Percentiles rank a stretch among this genome's conserved stretches.
These are phyloP conservation scores for Spea bombifrons DNA, from an alignment of 2,113 vertebrate species.

Conservation along the genomic window DNA sequence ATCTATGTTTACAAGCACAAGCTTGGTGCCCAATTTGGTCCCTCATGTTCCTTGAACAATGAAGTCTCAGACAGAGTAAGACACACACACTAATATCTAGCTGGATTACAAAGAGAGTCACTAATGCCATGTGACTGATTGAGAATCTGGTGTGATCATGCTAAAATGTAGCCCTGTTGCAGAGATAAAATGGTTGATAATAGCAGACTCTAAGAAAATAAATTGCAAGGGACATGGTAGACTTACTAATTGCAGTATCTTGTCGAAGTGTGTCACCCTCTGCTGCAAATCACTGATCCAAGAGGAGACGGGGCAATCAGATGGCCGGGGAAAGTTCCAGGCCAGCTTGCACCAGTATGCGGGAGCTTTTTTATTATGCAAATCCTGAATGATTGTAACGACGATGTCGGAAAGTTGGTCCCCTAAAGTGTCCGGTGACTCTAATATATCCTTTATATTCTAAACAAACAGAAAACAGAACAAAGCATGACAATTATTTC, in stretches of 20 bases:
- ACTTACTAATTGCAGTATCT: constrained; percentile 42
- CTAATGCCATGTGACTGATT: too few species aligned
- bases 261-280: constrained; percentile 40
- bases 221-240: too few species aligned
- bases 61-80: too few species aligned
- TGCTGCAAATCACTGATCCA: constrained; percentile 45
- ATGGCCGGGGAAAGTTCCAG: constrained; percentile 16
- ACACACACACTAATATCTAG: too few species aligned
- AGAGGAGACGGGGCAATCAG: constrained; percentile 10
- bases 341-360: constrained; percentile 20
- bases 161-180: too few species aligned
- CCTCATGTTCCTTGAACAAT: too few species aligned
- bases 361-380: constrained; percentile 23
- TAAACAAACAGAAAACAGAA: background rate
- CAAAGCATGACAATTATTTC: background rate
- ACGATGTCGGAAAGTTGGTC: constrained; percentile 25
- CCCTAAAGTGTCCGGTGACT: constrained; percentile 28
- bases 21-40: too few species aligned
- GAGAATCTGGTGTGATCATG: too few species aligned
- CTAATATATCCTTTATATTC: constrained; percentile 34
- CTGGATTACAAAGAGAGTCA: too few species aligned
- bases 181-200: too few species aligned
- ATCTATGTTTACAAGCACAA: too few species aligned
- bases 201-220: too few species aligned
- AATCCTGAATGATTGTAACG: constrained; percentile 17